These are phyloP conservation scores for Aphelinus atriplicis DNA, from an alignment of 1,140 invertebrate species.

Conservation along the genomic window DNA sequence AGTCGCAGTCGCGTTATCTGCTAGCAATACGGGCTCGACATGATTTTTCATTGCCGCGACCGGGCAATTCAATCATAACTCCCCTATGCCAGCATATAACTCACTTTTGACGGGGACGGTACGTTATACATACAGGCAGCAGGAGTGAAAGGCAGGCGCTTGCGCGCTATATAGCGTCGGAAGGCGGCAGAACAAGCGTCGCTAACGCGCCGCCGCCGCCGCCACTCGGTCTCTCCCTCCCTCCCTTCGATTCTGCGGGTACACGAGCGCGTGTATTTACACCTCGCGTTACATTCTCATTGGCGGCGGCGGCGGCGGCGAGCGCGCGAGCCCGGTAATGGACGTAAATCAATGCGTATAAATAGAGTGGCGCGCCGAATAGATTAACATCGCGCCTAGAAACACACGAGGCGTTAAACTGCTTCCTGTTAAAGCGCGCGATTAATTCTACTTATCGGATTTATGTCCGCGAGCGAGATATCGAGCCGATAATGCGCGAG, in stretches of 20 bases:
- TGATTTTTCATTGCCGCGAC: too few relatives aligned
- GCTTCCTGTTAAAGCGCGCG: conserved; percentile 39
- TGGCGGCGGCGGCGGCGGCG: not conserved
- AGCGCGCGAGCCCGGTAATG: conserved; percentile 13
- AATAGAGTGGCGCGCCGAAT: conserved; percentile 23
- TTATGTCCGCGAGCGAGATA: conserved; percentile 24
- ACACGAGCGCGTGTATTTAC: conserved; percentile 20
- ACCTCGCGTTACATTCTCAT: conserved; percentile 21
- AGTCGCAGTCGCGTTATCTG: too few relatives aligned
- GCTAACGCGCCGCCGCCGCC: too few relatives aligned
- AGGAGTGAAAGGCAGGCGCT: not conserved
- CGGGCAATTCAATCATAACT: too few relatives aligned
- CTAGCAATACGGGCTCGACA: too few relatives aligned
- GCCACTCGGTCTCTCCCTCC: too few relatives aligned
- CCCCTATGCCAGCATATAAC: not conserved
- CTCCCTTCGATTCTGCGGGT: not conserved
- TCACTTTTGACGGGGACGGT: not conserved
- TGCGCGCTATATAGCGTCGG: too few relatives aligned
- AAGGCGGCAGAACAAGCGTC: too few relatives aligned
- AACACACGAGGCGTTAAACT: conserved; percentile 36
- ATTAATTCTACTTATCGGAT: conserved; percentile 41
- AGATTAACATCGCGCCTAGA: conserved; percentile 34
- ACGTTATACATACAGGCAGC: not conserved
- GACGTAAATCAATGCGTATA: conserved; percentile 36
- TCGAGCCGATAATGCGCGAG: conserved; percentile 16